Evolutionary conservation across 2,797 vertebrate species (phyloP).

Genomic region (Pristis pectinata): DNA sequence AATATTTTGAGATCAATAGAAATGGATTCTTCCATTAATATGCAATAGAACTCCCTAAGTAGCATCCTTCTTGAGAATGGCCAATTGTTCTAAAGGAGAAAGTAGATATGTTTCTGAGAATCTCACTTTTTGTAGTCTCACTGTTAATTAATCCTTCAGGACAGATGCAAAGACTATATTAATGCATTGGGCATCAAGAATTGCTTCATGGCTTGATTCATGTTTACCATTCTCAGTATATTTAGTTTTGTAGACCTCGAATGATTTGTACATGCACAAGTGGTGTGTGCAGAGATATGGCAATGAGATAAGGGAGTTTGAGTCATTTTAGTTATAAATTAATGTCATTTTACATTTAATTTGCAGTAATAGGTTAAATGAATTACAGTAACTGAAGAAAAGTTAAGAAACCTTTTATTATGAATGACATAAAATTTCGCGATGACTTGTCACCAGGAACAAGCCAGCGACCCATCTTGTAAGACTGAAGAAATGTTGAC

Average conservation of each 20-base stretch:
- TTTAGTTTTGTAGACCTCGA: background rate
- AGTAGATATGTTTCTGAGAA: constrained; percentile 38
- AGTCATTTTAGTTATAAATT: background rate
- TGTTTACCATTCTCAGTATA: background rate
- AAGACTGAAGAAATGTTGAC: background rate
- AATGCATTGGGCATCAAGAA: background rate
- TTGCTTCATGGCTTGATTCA: background rate
- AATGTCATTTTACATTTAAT: background rate
- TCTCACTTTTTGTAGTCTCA: background rate
- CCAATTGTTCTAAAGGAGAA: constrained; percentile 52
- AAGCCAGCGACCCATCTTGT: background rate
- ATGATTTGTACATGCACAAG: background rate
- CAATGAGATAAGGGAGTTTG: background rate
- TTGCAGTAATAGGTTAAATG: background rate
- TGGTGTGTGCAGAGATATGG: background rate
- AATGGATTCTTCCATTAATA: constrained; percentile 78
- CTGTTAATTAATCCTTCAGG: background rate
- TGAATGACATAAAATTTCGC: background rate
- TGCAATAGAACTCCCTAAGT: constrained; percentile 58
- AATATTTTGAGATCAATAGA: constrained; percentile 76
- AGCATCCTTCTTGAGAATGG: constrained; percentile 65
- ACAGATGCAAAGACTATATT: background rate
- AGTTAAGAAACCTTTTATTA: background rate
- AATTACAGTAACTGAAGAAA: background rate
- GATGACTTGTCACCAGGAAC: background rate